Conservation (phyloP, 2,113 vertebrate genomes). For the Plecotus auritus region DNA sequence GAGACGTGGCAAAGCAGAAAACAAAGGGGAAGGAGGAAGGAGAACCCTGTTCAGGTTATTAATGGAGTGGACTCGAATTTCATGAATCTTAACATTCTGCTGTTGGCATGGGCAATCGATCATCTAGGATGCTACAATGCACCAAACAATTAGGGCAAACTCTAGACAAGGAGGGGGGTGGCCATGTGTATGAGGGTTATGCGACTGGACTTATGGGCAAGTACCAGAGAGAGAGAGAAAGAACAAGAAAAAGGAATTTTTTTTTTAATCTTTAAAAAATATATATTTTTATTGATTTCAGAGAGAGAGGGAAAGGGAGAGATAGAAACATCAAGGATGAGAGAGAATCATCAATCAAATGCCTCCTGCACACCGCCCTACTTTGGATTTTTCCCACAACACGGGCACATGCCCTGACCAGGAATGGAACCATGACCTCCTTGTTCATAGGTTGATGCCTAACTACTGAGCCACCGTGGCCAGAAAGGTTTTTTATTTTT, state of each 20-base stretch:
- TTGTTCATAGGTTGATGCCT: no score
- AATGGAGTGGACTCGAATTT: slow-evolving; percentile 27
- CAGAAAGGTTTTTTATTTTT: no score
- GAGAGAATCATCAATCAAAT: no score
- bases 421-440: no score
- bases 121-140: slow-evolving; percentile 2
- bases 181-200: not conserved
- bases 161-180: not conserved
- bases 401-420: no score
- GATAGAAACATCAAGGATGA: no score
- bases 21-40: not conserved
- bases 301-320: no score
- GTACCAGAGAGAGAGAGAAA: not conserved
- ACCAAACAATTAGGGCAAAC: not conserved
- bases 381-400: no score
- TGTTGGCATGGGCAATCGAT: slow-evolving; percentile 30
- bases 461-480: no score
- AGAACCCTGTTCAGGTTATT: slow-evolving; percentile 40
- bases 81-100: slow-evolving; percentile 58
- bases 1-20: not conserved
- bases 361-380: no score
- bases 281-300: no score
- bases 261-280: not conserved
- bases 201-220: not conserved
- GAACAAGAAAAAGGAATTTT: not conserved